These are phyloP conservation scores for Cynopterus brachyotis DNA, from an alignment of 2,113 vertebrate genomes.

Conservation along the genomic window DNA sequence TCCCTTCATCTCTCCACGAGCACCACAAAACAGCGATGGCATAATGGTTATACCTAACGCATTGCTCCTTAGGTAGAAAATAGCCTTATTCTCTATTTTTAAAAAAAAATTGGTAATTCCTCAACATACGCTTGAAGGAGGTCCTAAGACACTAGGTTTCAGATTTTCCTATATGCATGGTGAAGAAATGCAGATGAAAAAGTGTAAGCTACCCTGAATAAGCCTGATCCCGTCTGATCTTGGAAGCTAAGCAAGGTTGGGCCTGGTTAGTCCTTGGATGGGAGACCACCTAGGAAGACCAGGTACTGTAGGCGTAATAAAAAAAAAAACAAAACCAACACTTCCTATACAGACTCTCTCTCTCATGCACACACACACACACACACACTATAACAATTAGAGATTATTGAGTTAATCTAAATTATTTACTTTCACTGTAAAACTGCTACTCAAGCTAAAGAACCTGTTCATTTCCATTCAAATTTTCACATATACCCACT, in stretches of 20 bases:
- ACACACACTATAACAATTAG: neutral
- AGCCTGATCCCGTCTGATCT: too few species aligned
- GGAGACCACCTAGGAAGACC: too few species aligned
- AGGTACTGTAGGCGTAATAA: too few species aligned
- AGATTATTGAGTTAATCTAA: neutral
- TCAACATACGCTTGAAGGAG: neutral
- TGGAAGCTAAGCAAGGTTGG: too few species aligned
- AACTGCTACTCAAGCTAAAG: neutral
- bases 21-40: neutral
- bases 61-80: neutral
- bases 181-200: neutral
- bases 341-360: neutral
- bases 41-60: neutral
- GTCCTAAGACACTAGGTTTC: neutral
- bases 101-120: neutral
- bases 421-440: neutral
- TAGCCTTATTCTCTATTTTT: neutral
- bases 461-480: neutral
- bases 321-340: neutral
- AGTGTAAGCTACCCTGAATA: neutral
- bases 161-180: neutral
- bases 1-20: rapidly evolving
- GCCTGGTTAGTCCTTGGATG: too few species aligned
- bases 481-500: neutral
- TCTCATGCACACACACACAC: neutral